Base-by-base conservation (phyloP, 2,888 invertebrate genomes). In the Papilio elwesi region DNA sequence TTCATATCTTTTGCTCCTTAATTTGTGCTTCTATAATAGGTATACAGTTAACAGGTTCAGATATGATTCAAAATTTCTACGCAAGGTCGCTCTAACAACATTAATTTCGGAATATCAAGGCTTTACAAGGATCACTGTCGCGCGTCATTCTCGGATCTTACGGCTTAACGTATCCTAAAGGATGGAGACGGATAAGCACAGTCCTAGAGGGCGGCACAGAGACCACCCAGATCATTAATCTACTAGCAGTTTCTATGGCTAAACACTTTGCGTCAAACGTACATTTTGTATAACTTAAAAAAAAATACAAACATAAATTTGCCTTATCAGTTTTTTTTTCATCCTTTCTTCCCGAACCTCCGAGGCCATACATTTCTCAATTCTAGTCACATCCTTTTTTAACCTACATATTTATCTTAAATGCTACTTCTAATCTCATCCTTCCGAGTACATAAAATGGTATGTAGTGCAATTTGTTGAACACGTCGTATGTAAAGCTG, bases 401-500 rank as follows among this genome's bases (percentile, higher is more conserved):
- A 26, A 26, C 26, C 26, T 26, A 26, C 26, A 26, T 26, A 26
- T 26, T 26, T 26, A 1, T 26, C 26, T 1, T 26, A 26, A 2
- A 4, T 26, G 4, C 26, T 2, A 26, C 4, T 26, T 26, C 26
- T 26, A 26, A 26, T 26, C 26, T 2, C n/a, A n/a, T n/a, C n/a
- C 1, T 26, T 26, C 26, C 1, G 26, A 13, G 62, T 12, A 52
- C 13, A 5, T n/a, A 13, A 38, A 48, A n/a, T 38, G 6, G 47
- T 55, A 64, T 63, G 26, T 51, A n/a, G 2, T 51, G 65, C 57
- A 57, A 70, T 64, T 64, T 48, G 48, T 65, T 49, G 16, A 15
- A 38, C 16, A 49, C 57, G 51, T 66, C 7, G 70, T 70, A 75
- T 71, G 76, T 64, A 68, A 75, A 71, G 64, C 70, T 59, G 74